Conservation (phyloP, 2,888 invertebrate genomes). For the Magallana nippona region DNA sequence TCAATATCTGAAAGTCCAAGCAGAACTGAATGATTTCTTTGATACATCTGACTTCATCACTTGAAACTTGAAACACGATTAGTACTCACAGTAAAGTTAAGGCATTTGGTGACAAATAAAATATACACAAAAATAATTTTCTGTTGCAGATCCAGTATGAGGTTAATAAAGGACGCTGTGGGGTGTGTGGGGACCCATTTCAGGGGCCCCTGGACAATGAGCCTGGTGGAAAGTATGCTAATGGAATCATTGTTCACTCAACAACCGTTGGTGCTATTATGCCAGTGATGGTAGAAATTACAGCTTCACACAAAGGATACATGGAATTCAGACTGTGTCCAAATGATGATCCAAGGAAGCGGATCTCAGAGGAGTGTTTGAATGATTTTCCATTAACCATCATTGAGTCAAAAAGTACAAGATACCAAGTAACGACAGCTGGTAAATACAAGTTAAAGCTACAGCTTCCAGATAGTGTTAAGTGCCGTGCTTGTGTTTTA, state of each 20-base stretch:
- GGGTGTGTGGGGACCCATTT: conserved; percentile 93
- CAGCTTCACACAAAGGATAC: conserved; percentile 78
- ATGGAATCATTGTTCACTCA: conserved; percentile 75
- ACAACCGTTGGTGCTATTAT: conserved; percentile 75
- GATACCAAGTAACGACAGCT: conserved; percentile 57
- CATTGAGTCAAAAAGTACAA: conserved; percentile 54
- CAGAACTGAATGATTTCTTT: too few relatives aligned
- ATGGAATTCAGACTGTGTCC: conserved; percentile 78
- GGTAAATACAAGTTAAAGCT: conserved; percentile 61
- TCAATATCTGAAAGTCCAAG: too few relatives aligned
- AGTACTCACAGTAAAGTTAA: too few relatives aligned
- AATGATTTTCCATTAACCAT: conserved; percentile 62
- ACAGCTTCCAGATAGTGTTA: conserved; percentile 61
- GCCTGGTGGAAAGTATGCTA: conserved; percentile 77
- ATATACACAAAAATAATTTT: not conserved
- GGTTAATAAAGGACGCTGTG: conserved; percentile 86
- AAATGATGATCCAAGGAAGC: conserved; percentile 62
- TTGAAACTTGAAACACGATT: too few relatives aligned
- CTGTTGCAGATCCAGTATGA: conserved; percentile 70
- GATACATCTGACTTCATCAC: too few relatives aligned
- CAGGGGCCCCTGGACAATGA: conserved; percentile 76
- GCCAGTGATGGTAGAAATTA: conserved; percentile 74
- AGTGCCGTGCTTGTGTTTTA: conserved; percentile 69
- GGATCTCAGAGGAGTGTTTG: conserved; percentile 75
- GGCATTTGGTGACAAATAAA: too few relatives aligned